Conservation (phyloP, 2,797 vertebrate species). For the Columba guinea region DNA sequence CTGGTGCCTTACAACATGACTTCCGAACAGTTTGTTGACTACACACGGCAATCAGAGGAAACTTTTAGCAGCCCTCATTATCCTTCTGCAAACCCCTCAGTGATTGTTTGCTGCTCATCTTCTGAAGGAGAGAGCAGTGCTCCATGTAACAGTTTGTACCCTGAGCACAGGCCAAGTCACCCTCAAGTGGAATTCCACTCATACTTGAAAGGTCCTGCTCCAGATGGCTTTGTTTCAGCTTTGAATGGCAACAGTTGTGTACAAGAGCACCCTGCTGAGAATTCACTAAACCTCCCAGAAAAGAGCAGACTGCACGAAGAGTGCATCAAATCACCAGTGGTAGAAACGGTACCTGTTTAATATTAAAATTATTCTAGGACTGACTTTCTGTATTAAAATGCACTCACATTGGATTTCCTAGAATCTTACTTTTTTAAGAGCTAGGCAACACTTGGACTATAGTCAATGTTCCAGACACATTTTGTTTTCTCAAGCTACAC, state of each 20-base stretch:
- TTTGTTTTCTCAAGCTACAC: conserved; percentile 69
- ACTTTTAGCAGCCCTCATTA: conserved; percentile 81
- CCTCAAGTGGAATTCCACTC: conserved; percentile 89
- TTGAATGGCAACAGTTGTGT: conserved; percentile 79
- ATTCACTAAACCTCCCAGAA: conserved; percentile 84
- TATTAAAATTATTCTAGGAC: conserved; percentile 55
- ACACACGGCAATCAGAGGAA: conserved; percentile 79
- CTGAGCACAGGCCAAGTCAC: conserved; percentile 80
- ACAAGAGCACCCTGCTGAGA: conserved; percentile 84
- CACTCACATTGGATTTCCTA: conserved; percentile 69
- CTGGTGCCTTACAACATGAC: conserved; percentile 87
- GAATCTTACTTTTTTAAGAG: conserved; percentile 65
- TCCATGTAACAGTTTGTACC: conserved; percentile 81
- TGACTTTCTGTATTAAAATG: conserved; percentile 57
- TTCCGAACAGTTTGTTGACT: conserved; percentile 87
- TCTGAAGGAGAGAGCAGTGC: conserved; percentile 83
- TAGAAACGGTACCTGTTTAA: conserved; percentile 94
- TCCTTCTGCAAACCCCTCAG: conserved; percentile 79
- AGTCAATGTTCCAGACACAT: conserved; percentile 66
- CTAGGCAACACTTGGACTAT: conserved; percentile 58
- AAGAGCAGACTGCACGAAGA: conserved; percentile 87
- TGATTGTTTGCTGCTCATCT: conserved; percentile 85
- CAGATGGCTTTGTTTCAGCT: conserved; percentile 83
- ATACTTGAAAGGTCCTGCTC: conserved; percentile 91
- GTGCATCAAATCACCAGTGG: conserved; percentile 87